phyloP scores from a whole-genome alignment of 2,113 vertebrate genomes.

The Petrocephalus zakoni region DNA sequence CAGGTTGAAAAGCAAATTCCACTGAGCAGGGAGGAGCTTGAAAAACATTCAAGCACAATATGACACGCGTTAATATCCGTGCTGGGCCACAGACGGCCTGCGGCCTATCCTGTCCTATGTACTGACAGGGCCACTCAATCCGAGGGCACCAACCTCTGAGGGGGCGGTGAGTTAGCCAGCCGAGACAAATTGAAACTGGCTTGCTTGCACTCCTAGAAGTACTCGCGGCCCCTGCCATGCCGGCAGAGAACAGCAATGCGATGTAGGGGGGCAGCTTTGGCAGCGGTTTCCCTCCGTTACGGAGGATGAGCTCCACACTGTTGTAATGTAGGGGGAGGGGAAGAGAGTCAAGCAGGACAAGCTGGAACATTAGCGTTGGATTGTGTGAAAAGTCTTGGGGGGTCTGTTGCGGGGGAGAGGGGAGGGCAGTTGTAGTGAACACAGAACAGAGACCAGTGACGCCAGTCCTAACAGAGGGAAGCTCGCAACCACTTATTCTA shows the following conservation, averaged over 20 bases:
- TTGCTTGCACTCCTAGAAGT: not conserved
- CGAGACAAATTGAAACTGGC: not conserved
- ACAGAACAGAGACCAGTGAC: not conserved
- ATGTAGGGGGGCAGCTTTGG: not conserved
- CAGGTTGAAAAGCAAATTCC: not conserved
- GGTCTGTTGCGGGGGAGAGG: not conserved
- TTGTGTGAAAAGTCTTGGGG: not conserved
- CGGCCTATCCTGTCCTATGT: not conserved
- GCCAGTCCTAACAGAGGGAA: not conserved
- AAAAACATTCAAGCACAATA: not conserved
- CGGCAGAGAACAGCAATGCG: not conserved
- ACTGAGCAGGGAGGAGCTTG: not conserved
- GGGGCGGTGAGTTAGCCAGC: not conserved
- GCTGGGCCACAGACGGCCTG: not conserved
- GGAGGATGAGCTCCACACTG: not conserved
- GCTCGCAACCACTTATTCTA: too few relatives aligned
- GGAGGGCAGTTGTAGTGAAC: not conserved
- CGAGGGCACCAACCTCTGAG: not conserved
- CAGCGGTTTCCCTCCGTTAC: not conserved
- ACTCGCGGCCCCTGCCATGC: not conserved
- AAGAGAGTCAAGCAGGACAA: not conserved
- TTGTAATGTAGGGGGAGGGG: not conserved
- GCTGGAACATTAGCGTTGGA: not conserved
- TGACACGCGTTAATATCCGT: not conserved
- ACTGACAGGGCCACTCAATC: not conserved